Evolutionary conservation across 2,797 vertebrate genomes (phyloP).

Genomic region (Typhlichthys subterraneus): DNA sequence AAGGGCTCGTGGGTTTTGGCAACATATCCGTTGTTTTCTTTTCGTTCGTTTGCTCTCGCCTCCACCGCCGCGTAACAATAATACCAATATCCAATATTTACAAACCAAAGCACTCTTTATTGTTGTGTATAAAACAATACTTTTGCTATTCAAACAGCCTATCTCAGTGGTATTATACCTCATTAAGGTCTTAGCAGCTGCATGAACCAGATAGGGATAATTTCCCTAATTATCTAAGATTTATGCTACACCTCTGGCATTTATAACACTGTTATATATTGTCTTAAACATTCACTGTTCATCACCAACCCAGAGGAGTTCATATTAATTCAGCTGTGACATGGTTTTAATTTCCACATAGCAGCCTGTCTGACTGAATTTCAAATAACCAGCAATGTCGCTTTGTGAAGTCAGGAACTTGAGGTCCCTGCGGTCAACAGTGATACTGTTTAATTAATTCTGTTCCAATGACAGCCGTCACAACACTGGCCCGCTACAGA

Average conservation of each 20-base stretch:
- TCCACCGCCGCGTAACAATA: too few relatives aligned
- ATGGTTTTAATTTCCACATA: conserved; percentile 9
- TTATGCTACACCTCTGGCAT: conserved; percentile 10
- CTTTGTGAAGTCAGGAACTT: conserved; percentile 8
- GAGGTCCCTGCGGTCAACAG: conserved; percentile 21
- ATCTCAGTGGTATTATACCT: too few relatives aligned
- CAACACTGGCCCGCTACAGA: conserved; percentile 10
- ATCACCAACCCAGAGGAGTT: conserved; percentile 3
- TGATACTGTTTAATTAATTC: conserved; percentile 32
- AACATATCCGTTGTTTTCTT: too few relatives aligned
- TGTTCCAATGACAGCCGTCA: conserved; percentile 7
- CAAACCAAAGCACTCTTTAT: too few relatives aligned
- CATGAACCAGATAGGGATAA: neutral
- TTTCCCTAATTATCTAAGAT: neutral
- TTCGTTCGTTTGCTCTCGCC: too few relatives aligned
- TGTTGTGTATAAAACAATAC: too few relatives aligned
- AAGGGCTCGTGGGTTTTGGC: too few relatives aligned
- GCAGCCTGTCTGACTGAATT: neutral
- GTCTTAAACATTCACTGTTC: conserved; percentile 6
- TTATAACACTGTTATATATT: conserved; percentile 1
- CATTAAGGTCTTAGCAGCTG: too few relatives aligned
- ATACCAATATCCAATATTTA: too few relatives aligned
- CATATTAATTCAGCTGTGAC: neutral
- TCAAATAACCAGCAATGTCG: neutral
- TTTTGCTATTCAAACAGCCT: too few relatives aligned